These are phyloP conservation scores for Styela clava DNA, from an alignment of 23 tunicate species.

Conservation along the genomic window DNA sequence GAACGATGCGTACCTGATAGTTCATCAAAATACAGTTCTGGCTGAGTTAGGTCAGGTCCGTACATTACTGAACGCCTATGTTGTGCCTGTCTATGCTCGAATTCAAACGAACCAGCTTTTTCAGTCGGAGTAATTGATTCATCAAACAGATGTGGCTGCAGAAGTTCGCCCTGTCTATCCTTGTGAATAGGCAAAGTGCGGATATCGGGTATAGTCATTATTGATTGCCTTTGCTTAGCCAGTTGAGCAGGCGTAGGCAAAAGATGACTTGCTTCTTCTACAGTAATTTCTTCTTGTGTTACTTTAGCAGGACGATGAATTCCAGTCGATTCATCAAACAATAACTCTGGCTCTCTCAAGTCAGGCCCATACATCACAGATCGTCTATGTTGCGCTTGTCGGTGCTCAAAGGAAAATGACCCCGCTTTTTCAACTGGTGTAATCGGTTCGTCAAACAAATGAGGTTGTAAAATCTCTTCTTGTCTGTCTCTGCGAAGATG, in stretches of 20 bases:
- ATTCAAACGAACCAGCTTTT: background rate
- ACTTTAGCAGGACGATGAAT: too few species aligned
- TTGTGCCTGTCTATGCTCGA: background rate
- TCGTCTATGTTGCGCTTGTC: background rate
- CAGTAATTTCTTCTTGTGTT: background rate
- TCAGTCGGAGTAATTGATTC: too few species aligned
- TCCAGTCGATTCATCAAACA: background rate
- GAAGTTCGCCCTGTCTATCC: too few species aligned
- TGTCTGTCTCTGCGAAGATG: background rate
- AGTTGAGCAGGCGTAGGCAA: background rate
- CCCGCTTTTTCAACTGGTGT: background rate
- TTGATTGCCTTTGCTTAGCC: too few species aligned
- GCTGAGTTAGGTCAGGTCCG: background rate
- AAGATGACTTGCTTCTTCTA: background rate
- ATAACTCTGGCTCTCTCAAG: background rate
- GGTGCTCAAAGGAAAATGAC: too few species aligned
- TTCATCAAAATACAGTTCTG: background rate
- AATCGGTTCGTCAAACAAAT: background rate
- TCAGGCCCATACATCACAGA: constrained; percentile 18
- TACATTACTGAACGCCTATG: constrained; percentile 22
- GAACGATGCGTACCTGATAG: background rate
- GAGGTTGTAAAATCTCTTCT: background rate
- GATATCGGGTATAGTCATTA: too few species aligned
- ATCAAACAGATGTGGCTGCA: too few species aligned
- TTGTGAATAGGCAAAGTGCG: too few species aligned